Percentiles rank a stretch among this genome's conserved stretches.
Conservation (phyloP, 2,888 invertebrate genomes). For the Amblyjoppa fuscipennis region DNA sequence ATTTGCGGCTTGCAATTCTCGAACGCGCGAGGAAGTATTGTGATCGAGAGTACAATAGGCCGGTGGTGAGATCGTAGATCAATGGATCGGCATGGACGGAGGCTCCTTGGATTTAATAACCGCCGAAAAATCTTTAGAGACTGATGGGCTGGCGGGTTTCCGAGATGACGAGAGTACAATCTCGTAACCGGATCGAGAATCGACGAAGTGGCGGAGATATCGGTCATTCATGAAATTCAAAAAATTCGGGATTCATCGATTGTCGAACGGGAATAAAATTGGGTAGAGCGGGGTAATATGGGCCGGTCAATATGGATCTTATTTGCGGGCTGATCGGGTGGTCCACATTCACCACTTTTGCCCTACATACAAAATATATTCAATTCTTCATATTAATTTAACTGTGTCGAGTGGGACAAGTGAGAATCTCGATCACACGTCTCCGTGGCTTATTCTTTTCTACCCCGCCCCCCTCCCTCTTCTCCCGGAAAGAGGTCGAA, state of each 20-base stretch:
- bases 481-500: background rate
- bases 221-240: background rate
- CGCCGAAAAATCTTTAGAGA: background rate
- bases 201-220: background rate
- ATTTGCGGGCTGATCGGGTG: too few relatives aligned
- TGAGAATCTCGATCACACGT: background rate
- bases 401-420: background rate
- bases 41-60: background rate
- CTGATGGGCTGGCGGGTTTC: background rate
- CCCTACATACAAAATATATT: background rate
- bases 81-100: background rate
- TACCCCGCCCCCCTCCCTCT: background rate
- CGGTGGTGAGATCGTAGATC: background rate
- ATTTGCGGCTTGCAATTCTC: background rate
- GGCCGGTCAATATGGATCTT: too few relatives aligned
- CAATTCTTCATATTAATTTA: background rate
- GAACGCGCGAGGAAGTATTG: background rate
- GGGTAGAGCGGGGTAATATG: too few relatives aligned
- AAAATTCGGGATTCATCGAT: background rate
- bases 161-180: background rate
- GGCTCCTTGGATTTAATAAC: background rate
- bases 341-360: too few relatives aligned
- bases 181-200: background rate
- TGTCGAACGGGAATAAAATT: too few relatives aligned
- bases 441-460: background rate